Percentiles rank a stretch among this genome's conserved stretches.
Conservation (phyloP, 2,797 vertebrate genomes). For the Melanotaenia trifasciata region DNA sequence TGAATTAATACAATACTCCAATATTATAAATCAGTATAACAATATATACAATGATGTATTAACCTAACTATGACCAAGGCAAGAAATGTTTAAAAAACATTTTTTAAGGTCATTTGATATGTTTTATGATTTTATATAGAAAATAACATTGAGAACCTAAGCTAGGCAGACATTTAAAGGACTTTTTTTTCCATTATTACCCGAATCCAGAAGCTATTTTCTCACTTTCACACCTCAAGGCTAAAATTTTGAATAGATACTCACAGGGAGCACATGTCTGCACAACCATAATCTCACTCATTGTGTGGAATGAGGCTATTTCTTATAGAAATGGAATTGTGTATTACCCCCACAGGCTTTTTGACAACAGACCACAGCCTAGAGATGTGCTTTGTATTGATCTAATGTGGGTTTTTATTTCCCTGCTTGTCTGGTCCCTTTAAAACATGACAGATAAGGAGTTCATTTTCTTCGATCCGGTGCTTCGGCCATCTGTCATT, state of each 20-base stretch:
- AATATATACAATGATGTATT: neutral
- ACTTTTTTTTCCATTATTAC: neutral
- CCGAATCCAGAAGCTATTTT: slow-evolving; percentile 4
- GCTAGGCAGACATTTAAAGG: slow-evolving; percentile 13
- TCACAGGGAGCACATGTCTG: neutral
- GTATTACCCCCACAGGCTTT: neutral
- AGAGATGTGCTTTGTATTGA: slow-evolving; percentile 38
- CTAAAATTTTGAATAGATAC: neutral
- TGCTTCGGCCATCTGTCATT: slow-evolving; percentile 33
- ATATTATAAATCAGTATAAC: neutral
- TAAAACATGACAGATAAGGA: slow-evolving; percentile 20
- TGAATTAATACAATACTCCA: neutral
- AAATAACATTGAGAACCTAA: neutral
- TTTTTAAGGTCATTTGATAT: neutral
- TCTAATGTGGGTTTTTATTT: slow-evolving; percentile 19
- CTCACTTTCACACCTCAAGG: neutral
- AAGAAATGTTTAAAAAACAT: neutral
- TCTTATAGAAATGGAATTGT: slow-evolving; percentile 8
- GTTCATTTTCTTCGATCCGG: slow-evolving; percentile 33
- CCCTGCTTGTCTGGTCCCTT: neutral
- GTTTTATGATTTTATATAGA: neutral
- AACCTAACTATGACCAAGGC: neutral
- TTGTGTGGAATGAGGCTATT: slow-evolving; percentile 19
- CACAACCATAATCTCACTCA: neutral
- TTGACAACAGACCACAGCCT: slow-evolving; percentile 17